These are phyloP conservation scores for Clanis bilineata DNA, from an alignment of 2,888 invertebrate genomes.

Conservation along the genomic window DNA sequence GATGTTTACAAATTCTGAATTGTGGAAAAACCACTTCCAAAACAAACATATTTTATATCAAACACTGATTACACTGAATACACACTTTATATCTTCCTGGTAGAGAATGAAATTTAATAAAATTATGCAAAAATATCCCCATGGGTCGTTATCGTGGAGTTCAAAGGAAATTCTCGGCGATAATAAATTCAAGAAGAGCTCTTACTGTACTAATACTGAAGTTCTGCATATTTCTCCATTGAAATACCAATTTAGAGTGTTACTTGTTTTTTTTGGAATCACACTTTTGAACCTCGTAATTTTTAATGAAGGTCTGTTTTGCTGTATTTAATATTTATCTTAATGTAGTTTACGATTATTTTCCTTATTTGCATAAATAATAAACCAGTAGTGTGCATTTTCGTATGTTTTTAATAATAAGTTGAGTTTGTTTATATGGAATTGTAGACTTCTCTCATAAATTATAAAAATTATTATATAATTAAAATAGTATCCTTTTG, in stretches of 20 bases:
- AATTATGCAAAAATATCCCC: constrained; percentile 46
- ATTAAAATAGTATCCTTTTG: no score
- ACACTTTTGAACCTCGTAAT: not conserved
- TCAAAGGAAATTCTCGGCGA: constrained; percentile 51
- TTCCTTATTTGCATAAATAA: not conserved
- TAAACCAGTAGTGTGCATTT: no score
- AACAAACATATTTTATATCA: not conserved
- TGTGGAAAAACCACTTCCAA: no score
- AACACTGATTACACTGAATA: constrained; percentile 3
- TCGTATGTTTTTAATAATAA: no score
- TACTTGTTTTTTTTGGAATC: not conserved
- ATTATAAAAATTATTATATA: no score
- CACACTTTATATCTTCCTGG: constrained; percentile 4
- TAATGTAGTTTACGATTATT: not conserved
- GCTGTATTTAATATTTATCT: not conserved
- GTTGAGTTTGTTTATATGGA: no score
- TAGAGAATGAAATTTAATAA: constrained; percentile 35
- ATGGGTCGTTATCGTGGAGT: constrained; percentile 46
- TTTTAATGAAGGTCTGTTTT: not conserved
- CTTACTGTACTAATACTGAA: constrained; percentile 33
- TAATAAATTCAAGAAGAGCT: constrained; percentile 53
- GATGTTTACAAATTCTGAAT: no score
- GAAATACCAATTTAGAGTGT: not conserved
- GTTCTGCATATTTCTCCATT: constrained; percentile 23
- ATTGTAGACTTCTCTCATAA: no score